Conservation (phyloP, 2,113 vertebrate genomes). For the Sinosuthora webbiana region DNA sequence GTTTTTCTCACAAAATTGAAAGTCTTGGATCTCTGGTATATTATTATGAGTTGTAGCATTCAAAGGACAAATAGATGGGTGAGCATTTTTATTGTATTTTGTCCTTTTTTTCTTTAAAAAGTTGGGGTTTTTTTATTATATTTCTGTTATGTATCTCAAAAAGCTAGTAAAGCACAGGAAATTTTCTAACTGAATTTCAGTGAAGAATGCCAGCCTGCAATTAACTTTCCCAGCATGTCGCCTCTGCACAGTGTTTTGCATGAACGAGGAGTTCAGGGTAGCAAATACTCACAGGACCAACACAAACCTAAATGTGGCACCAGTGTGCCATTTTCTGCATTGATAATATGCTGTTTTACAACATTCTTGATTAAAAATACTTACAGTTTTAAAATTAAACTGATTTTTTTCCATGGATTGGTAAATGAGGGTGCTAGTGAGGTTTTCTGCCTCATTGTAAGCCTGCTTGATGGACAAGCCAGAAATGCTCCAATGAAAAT, state of each 20-base stretch:
- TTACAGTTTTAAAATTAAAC: not conserved
- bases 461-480: not conserved
- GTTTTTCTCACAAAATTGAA: not conserved
- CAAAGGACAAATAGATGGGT: not conserved
- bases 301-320: not conserved
- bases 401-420: not conserved
- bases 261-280: not conserved
- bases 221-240: constrained; percentile 11
- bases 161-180: constrained; percentile 2
- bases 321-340: not conserved
- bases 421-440: not conserved
- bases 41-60: not conserved
- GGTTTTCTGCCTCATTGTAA: not conserved
- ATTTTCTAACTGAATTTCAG: constrained; percentile 26
- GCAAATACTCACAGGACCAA: not conserved
- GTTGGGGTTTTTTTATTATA: not conserved
- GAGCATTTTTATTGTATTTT: not conserved
- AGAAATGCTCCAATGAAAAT: not conserved
- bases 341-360: not conserved
- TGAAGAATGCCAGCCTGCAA: constrained; percentile 20
- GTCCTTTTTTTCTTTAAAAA: not conserved
- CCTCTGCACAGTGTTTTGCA: not conserved
- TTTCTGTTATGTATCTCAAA: not conserved
- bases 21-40: not conserved
- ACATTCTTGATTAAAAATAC: not conserved